Percentiles rank a stretch among this genome's conserved stretches.
These are phyloP conservation scores for Silurus meridionalis DNA, from an alignment of 2,113 vertebrate species.

Conservation along the genomic window DNA sequence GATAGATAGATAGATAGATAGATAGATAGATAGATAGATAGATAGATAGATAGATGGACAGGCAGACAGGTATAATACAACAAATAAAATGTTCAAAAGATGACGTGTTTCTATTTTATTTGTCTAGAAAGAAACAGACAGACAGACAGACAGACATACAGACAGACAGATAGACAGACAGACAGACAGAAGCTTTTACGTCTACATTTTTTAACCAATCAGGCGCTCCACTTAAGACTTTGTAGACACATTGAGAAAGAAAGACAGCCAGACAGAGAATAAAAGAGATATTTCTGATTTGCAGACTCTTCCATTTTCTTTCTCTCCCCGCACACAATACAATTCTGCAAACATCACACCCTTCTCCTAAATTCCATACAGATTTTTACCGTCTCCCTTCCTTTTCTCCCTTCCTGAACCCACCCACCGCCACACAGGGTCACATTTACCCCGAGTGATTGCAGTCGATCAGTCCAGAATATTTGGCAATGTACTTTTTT, in stretches of 20 bases:
- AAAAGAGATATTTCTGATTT: not conserved
- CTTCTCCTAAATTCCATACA: conserved; percentile 64
- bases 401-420: not conserved
- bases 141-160: not conserved
- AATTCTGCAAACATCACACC: conserved; percentile 62
- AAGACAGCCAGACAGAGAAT: not conserved
- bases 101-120: conserved; percentile 2
- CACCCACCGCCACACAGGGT: not conserved
- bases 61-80: too few species aligned
- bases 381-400: conserved; percentile 24
- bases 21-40: not conserved
- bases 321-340: conserved; percentile 36
- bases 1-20: not conserved
- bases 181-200: not conserved
- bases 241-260: not conserved
- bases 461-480: not conserved
- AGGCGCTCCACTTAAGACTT: not conserved
- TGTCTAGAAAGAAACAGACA: not conserved
- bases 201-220: not conserved
- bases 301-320: conserved; percentile 21
- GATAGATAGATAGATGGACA: not conserved
- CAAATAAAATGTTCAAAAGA: conserved; percentile 54
- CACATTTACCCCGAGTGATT: not conserved
- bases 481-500: not conserved
- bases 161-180: not conserved